Evolutionary conservation across 2,113 vertebrate genomes (phyloP), one percentile per base, ranked within the genome.

Genomic region (Lethenteron camtschaticum): DNA sequence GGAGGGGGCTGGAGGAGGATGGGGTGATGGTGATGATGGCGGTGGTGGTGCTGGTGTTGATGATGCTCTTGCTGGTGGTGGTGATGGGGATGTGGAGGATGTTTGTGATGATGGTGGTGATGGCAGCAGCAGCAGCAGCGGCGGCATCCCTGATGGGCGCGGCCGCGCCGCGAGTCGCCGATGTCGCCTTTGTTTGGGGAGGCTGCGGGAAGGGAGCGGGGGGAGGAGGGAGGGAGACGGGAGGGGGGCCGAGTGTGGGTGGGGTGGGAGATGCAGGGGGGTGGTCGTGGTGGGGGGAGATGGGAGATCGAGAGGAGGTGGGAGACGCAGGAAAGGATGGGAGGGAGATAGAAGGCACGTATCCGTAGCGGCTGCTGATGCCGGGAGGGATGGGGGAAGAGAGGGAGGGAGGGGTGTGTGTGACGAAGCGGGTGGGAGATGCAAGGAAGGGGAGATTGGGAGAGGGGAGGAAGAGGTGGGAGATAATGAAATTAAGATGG

Each of bases 331-430:
- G 63, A 24, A 24, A 68, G 8, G 59, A 56, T 11, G 70, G 56
- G 70, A 11, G 10, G 56, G 9, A 10, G 56, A 10, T 10, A 70
- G 13, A 5, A 41, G 41, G 4, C 20, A 10, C 11, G 58, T n/a
- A 11, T 58, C 12, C 41, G 63, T 71, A 77, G 80, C 66, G 57
- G 71, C 60, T 66, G 71, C 75, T 78, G 75, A 75, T 85, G 85
- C 75, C 20, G 74, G 1, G 74, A 55, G 70, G 84, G 76, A 78
- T 77, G 83, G 56, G 4, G 24, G 84, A 84, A 2, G 80, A 75
- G 59, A 79, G 76, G 71, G 77, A 75, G 68, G 81, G 72, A 57
- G 81, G 76, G 10, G 59, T 68, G 16, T 69, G 55, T 11, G 77
- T 75, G 68, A 80, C 83, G 9, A 77, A 20, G 10, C 75, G 56